Evolutionary conservation across 1,140 invertebrate species (phyloP), one percentile per base, ranked within the genome.

Genomic region (Pseudomyrmex pallidus): DNA sequence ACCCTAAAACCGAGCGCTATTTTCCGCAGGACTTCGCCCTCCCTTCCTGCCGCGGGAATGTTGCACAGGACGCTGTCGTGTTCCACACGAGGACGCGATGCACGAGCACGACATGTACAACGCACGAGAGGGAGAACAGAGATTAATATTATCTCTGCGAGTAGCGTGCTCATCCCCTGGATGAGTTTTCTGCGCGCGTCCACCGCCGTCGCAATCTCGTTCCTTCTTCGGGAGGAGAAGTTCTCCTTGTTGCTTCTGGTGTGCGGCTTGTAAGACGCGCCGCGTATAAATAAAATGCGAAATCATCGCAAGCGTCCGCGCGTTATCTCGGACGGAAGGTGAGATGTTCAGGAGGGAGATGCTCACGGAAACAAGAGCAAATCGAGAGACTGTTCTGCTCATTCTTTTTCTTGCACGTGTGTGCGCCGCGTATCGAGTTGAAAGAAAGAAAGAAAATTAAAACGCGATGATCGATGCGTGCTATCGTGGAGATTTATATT

Each of bases 1-100:
- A 92, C 91, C 91, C 91, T 88, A 92, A 90, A 70, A 90, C 85
- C 90, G 73, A 91, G 91, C 91, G 90, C 90, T 91, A 91, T 92
- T 92, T 92, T 90, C 90, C 91, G 85, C 86, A 61, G 86, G 86
- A 84, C 61, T 77, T 48, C 77, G 48, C 52, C 82, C 63, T 78
- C 72, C 54, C 87, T 77, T 56, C 35, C 68, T 35, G 48, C 35
- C 44, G 35, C 12, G 68, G 56, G 20, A 63, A 35, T 35, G 35
- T 35, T 62, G 67, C 46, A 63, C 54, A 61, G 73, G 48, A 50
- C 63, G 73, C 56, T 67, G 59, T 78, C 62, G 73, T 78, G 85
- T 87, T 88, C 76, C 85, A 35, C 35, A 35, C 35, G 35, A 84
- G 88, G 85, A 90, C 91, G 88, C 48, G 25, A 61, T n/a, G 54